phyloP scores from a whole-genome alignment of 2,797 vertebrate species.

The Choloepus didactylus region DNA sequence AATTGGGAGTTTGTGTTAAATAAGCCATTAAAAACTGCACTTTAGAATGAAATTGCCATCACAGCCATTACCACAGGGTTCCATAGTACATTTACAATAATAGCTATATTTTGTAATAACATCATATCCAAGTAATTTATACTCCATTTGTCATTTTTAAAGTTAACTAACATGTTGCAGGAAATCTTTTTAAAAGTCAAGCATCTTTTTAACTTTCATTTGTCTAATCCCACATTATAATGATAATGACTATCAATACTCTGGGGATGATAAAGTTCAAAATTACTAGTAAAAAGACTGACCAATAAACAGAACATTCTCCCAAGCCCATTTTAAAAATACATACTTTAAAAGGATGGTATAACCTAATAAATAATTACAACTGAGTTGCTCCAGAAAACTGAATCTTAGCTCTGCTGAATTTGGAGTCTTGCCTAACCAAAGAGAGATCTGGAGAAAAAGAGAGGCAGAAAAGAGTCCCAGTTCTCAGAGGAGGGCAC shows the following conservation, averaged over 20 bases:
- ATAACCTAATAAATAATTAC: neutral
- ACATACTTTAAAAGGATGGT: neutral
- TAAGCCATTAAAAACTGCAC: slow-evolving; percentile 77
- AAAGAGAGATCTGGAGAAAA: neutral
- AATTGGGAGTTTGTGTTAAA: slow-evolving; percentile 79
- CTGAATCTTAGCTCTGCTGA: neutral
- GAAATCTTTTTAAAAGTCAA: slow-evolving; percentile 47
- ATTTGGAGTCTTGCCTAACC: neutral
- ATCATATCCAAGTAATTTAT: slow-evolving; percentile 55
- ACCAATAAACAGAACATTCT: slow-evolving; percentile 15
- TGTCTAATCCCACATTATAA: slow-evolving; percentile 52
- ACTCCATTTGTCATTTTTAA: slow-evolving; percentile 57
- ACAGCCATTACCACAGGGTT: slow-evolving; percentile 61
- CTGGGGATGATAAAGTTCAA: slow-evolving; percentile 11
- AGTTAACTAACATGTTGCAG: slow-evolving; percentile 31
- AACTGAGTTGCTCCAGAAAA: slow-evolving; percentile 33
- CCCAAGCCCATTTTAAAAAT: neutral
- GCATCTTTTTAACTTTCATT: slow-evolving; percentile 1
- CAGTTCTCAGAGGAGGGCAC: neutral
- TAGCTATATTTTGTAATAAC: slow-evolving; percentile 69
- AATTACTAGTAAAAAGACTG: neutral
- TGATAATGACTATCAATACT: slow-evolving; percentile 14
- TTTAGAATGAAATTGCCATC: slow-evolving; percentile 77
- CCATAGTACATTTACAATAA: slow-evolving; percentile 63
- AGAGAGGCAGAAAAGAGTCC: neutral